phyloP scores from a whole-genome alignment of 2,113 vertebrate species.

The Colaptes auratus region DNA sequence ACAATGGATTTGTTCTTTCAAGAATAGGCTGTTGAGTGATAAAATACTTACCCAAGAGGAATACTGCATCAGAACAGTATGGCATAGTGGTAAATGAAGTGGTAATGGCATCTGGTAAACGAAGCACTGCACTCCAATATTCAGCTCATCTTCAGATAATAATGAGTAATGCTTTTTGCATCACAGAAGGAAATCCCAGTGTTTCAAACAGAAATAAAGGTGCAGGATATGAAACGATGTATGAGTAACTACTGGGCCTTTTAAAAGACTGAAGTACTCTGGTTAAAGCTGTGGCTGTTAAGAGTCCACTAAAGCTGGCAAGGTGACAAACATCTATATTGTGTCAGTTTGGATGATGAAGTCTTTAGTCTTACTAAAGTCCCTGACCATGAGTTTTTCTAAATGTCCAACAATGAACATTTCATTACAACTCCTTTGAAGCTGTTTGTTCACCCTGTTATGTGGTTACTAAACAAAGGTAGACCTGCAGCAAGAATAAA shows the following conservation, averaged over 20 bases:
- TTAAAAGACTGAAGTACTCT: neutral
- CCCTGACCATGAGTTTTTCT: neutral
- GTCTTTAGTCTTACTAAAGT: neutral
- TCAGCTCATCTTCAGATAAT: neutral
- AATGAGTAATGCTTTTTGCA: neutral
- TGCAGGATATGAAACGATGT: neutral
- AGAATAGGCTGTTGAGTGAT: neutral
- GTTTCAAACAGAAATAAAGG: neutral
- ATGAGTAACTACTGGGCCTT: neutral
- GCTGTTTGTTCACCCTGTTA: neutral
- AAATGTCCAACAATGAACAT: neutral
- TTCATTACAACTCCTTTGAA: neutral
- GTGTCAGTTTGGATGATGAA: neutral
- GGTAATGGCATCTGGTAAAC: neutral
- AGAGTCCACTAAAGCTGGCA: neutral
- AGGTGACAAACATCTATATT: neutral
- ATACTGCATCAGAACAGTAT: neutral
- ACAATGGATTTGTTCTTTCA: slow-evolving; percentile 14
- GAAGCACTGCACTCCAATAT: neutral
- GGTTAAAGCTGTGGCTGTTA: neutral
- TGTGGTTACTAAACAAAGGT: neutral
- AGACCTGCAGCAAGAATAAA: neutral
- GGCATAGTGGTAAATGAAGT: neutral
- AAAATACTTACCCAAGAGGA: neutral
- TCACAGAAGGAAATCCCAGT: neutral